phyloP scores from a whole-genome alignment of 2,113 vertebrate species.

The Sander vitreus region DNA sequence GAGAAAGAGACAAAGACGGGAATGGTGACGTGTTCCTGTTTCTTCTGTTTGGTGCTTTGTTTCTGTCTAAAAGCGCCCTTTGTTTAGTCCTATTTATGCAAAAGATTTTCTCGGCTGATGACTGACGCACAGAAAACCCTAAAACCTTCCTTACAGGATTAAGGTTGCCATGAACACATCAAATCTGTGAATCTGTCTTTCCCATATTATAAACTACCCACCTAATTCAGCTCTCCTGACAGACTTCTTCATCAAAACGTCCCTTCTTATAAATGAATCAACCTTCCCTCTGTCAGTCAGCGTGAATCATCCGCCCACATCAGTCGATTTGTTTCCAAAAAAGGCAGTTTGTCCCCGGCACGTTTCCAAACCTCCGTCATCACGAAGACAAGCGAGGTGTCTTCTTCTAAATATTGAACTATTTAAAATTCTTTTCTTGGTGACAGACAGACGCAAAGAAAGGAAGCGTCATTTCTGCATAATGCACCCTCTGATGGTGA shows the following conservation, averaged over 20 bases:
- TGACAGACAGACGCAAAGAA: background rate
- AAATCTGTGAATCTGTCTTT: background rate
- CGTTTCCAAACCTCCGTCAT: slow-evolving; percentile 48
- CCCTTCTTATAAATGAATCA: slow-evolving; percentile 60
- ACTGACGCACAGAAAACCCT: slow-evolving; percentile 40
- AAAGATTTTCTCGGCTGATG: slow-evolving; percentile 35
- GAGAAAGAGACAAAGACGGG: slow-evolving; percentile 53
- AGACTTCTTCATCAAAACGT: slow-evolving; percentile 40
- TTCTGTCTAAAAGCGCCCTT: slow-evolving; percentile 56
- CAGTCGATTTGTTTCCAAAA: slow-evolving; percentile 23
- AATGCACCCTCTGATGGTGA: background rate
- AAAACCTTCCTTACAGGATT: background rate
- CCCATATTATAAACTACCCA: slow-evolving; percentile 6
- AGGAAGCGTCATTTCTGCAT: background rate
- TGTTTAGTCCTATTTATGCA: slow-evolving; percentile 59
- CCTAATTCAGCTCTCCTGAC: slow-evolving; percentile 45
- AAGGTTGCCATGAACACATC: background rate
- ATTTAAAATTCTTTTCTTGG: slow-evolving; percentile 27
- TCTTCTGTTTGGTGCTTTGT: slow-evolving; percentile 65
- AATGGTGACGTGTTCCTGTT: slow-evolving; percentile 37
- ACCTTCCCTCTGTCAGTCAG: slow-evolving; percentile 58
- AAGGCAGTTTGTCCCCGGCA: slow-evolving; percentile 35
- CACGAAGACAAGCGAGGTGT: slow-evolving; percentile 25
- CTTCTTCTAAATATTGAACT: slow-evolving; percentile 26
- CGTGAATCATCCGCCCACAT: slow-evolving; percentile 71